Conservation (phyloP, 2,113 vertebrate species). For the Carollia perspicillata region DNA sequence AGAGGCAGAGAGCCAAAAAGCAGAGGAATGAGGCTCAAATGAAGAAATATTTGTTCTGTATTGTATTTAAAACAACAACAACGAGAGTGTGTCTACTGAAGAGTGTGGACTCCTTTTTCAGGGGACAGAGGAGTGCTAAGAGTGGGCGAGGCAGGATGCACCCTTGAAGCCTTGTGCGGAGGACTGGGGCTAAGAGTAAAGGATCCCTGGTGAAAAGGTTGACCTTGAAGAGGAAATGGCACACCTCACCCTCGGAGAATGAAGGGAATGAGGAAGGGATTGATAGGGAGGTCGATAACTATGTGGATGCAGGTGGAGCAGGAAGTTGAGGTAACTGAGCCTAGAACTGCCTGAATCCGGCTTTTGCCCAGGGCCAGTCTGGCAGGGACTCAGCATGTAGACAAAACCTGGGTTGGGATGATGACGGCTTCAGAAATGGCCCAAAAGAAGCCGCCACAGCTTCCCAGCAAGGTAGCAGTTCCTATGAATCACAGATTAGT, state of each 20-base stretch:
- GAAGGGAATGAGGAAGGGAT: neutral
- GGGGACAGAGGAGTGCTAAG: neutral
- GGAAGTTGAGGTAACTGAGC: neutral
- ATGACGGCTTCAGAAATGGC: neutral
- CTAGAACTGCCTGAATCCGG: neutral
- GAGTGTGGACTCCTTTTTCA: neutral
- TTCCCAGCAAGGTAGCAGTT: neutral
- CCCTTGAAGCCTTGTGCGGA: neutral
- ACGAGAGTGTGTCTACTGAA: neutral
- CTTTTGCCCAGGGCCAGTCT: neutral
- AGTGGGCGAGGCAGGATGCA: neutral
- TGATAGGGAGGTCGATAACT: neutral
- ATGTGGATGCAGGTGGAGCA: neutral
- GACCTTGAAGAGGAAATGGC: constrained; percentile 3
- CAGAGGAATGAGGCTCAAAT: neutral
- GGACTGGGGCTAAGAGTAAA: neutral
- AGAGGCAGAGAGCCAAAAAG: neutral
- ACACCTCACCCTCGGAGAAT: neutral
- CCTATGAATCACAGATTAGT: neutral
- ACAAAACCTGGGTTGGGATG: neutral
- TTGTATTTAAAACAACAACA: neutral
- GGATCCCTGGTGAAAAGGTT: neutral
- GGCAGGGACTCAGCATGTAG: neutral
- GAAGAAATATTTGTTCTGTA: neutral
- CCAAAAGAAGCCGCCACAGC: neutral